phyloP scores from a whole-genome alignment of 2,113 vertebrate genomes.

The cattle (Bos taurus) region DNA sequence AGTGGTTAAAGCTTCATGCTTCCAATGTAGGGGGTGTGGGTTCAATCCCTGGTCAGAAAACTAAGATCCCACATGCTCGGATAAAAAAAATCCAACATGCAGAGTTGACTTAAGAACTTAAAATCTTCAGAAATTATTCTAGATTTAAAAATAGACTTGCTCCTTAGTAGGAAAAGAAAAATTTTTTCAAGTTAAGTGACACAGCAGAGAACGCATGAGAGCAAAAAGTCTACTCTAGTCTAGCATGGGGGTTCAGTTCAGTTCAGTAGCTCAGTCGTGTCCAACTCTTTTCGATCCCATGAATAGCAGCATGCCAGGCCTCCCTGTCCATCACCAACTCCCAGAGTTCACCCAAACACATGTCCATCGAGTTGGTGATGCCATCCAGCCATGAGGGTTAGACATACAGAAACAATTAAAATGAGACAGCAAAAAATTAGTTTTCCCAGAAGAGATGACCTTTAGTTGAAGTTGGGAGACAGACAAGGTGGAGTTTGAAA shows the following conservation, averaged over 20 bases:
- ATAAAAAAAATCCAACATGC: not conserved
- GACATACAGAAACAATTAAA: not conserved
- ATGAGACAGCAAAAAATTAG: not conserved
- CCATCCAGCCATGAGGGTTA: not conserved
- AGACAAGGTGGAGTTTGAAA: not conserved
- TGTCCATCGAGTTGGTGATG: no score
- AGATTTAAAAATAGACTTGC: not conserved
- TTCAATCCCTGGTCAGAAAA: not conserved
- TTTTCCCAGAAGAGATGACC: not conserved
- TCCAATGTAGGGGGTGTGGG: not conserved
- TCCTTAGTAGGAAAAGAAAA: not conserved
- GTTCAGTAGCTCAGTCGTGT: no score
- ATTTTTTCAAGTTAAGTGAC: not conserved
- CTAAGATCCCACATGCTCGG: not conserved
- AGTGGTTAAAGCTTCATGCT: not conserved
- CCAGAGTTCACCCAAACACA: no score
- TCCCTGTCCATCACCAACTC: no score
- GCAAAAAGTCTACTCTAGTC: not conserved
- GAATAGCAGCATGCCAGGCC: no score
- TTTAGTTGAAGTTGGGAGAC: not conserved
- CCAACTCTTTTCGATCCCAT: no score
- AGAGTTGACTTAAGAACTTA: not conserved
- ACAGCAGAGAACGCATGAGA: not conserved
- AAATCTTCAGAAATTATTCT: not conserved
- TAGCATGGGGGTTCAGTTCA: not conserved